Evolutionary conservation across 2,888 invertebrate species (phyloP).

Genomic region (Neuroscelio doddi): DNA sequence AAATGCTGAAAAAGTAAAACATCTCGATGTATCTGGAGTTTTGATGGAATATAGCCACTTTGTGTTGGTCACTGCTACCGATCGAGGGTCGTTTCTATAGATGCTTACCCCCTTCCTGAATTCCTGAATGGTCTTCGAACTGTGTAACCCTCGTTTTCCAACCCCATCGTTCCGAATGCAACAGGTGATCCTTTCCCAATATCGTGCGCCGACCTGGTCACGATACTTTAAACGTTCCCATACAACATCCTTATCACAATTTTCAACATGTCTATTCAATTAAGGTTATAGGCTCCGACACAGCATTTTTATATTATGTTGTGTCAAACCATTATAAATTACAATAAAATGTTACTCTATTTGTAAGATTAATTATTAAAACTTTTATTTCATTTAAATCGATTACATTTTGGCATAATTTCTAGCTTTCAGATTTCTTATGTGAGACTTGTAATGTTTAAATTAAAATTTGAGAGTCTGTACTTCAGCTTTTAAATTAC

Average conservation of each 20-base stretch:
- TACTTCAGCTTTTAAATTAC: too few relatives aligned
- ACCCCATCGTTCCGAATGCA: constrained; percentile 70
- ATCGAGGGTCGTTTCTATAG: constrained; percentile 64
- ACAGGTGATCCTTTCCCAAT: constrained; percentile 71
- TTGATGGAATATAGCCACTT: constrained; percentile 44
- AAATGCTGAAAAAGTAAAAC: constrained; percentile 30
- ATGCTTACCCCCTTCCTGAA: constrained; percentile 60
- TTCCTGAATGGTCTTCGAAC: constrained; percentile 70
- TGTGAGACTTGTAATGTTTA: too few relatives aligned
- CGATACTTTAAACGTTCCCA: constrained; percentile 33
- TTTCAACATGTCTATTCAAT: constrained; percentile 19
- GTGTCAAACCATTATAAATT: too few relatives aligned
- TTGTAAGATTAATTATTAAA: too few relatives aligned
- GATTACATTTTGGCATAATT: too few relatives aligned
- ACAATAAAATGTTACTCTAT: too few relatives aligned
- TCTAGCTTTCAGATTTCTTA: too few relatives aligned
- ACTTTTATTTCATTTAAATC: too few relatives aligned
- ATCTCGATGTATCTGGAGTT: constrained; percentile 37
- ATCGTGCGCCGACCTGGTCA: constrained; percentile 45
- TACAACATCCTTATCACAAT: constrained; percentile 12
- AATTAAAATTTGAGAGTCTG: too few relatives aligned
- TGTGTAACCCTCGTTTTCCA: constrained; percentile 63
- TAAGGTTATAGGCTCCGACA: too few relatives aligned
- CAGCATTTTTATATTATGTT: too few relatives aligned
- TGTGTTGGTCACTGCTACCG: constrained; percentile 55